Evolutionary conservation across 2,113 vertebrate genomes (phyloP).

Genomic region (Oncorhynchus masou): DNA sequence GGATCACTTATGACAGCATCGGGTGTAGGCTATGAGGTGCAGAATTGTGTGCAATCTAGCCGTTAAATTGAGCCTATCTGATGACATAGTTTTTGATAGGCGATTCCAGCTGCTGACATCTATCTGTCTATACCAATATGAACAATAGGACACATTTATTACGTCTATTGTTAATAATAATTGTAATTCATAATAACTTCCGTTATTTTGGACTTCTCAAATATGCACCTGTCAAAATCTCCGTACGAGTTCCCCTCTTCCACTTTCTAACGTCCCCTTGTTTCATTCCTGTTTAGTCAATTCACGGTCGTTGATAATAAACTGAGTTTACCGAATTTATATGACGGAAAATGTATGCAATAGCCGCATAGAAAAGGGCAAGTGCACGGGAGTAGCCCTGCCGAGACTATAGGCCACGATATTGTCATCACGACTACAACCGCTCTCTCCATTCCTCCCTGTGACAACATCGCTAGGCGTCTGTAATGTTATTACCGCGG

Average conservation of each 20-base stretch:
- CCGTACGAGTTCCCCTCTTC: not conserved
- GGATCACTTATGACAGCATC: not conserved
- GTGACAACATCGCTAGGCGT: constrained; percentile 34
- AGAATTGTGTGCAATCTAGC: not conserved
- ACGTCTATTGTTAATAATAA: not conserved
- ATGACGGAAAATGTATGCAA: not conserved
- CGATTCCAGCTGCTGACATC: not conserved
- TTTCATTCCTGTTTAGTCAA: not conserved
- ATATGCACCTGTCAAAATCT: not conserved
- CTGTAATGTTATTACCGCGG: constrained; percentile 64
- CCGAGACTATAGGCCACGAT: constrained; percentile 50
- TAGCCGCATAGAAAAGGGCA: constrained; percentile 51
- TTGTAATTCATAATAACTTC: too few species aligned
- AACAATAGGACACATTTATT: not conserved
- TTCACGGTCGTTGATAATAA: not conserved
- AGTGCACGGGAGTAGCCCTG: constrained; percentile 67
- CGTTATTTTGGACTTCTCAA: not conserved
- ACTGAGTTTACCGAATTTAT: not conserved
- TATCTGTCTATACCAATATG: not conserved
- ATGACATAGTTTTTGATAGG: not conserved
- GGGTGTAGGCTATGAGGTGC: not conserved
- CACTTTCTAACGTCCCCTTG: not conserved
- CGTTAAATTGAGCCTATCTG: not conserved
- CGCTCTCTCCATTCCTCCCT: constrained; percentile 35
- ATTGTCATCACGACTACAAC: constrained; percentile 60